Evolutionary conservation across 2,888 invertebrate genomes (phyloP).

Genomic region (Ptychoptera contaminata): DNA sequence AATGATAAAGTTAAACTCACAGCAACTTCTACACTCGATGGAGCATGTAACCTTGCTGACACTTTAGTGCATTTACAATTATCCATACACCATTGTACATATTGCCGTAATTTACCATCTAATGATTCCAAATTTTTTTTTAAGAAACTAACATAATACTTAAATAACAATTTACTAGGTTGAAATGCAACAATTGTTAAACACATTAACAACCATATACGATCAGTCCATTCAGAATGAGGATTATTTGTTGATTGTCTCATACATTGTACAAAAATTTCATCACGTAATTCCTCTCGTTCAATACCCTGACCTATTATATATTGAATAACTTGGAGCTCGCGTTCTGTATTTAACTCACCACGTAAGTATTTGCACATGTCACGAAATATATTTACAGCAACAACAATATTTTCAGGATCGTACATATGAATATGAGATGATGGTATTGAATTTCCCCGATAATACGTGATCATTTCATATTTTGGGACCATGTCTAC

Average conservation of each 20-base stretch:
- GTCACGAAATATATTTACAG: slow-evolving; percentile 81
- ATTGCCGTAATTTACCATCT: slow-evolving; percentile 58
- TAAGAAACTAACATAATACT: slow-evolving; percentile 57
- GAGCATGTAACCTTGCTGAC: slow-evolving; percentile 65
- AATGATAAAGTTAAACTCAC: slow-evolving; percentile 36
- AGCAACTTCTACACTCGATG: slow-evolving; percentile 85
- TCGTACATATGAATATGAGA: slow-evolving; percentile 92
- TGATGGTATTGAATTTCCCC: slow-evolving; percentile 74
- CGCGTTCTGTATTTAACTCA: slow-evolving; percentile 70
- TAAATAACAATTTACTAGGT: slow-evolving; percentile 37
- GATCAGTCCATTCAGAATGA: slow-evolving; percentile 63
- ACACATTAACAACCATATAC: slow-evolving; percentile 79
- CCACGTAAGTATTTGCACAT: slow-evolving; percentile 79
- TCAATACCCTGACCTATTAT: slow-evolving; percentile 78
- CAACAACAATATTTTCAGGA: slow-evolving; percentile 80
- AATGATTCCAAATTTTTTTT: slow-evolving; percentile 47
- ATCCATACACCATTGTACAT: slow-evolving; percentile 87
- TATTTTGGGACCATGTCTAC: slow-evolving; percentile 72
- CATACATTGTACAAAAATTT: slow-evolving; percentile 78
- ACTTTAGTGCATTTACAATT: slow-evolving; percentile 80
- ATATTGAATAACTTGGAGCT: slow-evolving; percentile 67
- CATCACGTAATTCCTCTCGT: slow-evolving; percentile 81
- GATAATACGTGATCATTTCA: slow-evolving; percentile 84
- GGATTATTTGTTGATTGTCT: slow-evolving; percentile 83
- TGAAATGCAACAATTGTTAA: slow-evolving; percentile 84